Base-by-base conservation (phyloP, 2,888 invertebrate genomes). In the Sphaerophoria taeniata region DNA sequence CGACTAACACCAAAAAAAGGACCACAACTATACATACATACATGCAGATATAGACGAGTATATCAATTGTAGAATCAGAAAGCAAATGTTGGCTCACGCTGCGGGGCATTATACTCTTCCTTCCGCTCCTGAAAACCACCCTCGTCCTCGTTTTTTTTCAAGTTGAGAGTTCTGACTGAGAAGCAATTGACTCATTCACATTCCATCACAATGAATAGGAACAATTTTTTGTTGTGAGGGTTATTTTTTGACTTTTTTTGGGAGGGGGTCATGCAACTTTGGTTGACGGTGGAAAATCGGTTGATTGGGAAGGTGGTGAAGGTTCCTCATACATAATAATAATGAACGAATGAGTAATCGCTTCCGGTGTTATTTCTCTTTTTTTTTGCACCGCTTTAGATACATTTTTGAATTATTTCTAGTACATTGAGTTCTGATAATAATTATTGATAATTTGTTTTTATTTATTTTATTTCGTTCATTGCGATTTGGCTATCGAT, bases 1-100 rank as follows among this genome's bases (percentile, higher is more conserved):
- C 69, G 36, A 63, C 56, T 67, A 33, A 3, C 16, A 31, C 33
- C 36, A 4, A 7, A 14, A 76, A 36, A 56, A 80, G 67, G 67
- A 78, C 34, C 49, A 73, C 53, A 34, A 36, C 47, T 34, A n/a
- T 16, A 45, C 1, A 12, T 39, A 7, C 3, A 14, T 31, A n/a
- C 9, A 7, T 63, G 11, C 33, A 63, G n/a, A 47, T 45, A 31
- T 33, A 49, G 16, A 7, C 9, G 24, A 53, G 39, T 60, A 47
- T 39, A 67, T 67, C 76, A 82, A 76, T 76, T 71, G 76, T 75
- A 39, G 81, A 72, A 72, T 82, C 71, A 76, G 65, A 82, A 71
- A 61, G 53, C 73, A 73, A 73, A 69, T 58, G 49, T 53, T 67
- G 60, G 69, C 67, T 55, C 61, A 73, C 36, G 61, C 24, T 36